These are phyloP conservation scores for Dolichallabes microphthalmus DNA, from an alignment of 2,113 vertebrate genomes.

Conservation along the genomic window DNA sequence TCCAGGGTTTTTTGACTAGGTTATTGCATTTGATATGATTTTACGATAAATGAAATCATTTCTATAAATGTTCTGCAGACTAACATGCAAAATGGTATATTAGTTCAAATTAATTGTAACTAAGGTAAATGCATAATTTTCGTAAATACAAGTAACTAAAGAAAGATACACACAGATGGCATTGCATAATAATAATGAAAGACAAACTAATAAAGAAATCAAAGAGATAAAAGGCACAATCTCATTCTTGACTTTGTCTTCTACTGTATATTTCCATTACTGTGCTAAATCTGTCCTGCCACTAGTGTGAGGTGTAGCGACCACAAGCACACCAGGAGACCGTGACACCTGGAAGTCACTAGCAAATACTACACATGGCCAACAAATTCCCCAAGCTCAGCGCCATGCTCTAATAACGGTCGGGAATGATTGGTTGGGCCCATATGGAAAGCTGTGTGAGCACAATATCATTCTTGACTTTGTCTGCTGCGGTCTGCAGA, in stretches of 20 bases:
- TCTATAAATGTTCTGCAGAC: neutral
- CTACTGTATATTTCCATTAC: neutral
- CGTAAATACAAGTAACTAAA: neutral
- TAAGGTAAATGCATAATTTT: neutral
- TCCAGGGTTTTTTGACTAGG: neutral
- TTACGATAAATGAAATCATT: neutral
- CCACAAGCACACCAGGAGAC: neutral
- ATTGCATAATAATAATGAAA: too few species aligned
- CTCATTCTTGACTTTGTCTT: neutral
- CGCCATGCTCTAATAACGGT: slow-evolving; percentile 21
- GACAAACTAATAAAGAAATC: neutral
- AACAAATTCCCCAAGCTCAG: neutral
- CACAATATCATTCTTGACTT: slow-evolving; percentile 3
- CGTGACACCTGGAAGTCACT: neutral
- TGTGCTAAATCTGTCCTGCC: neutral
- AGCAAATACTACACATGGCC: neutral
- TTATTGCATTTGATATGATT: neutral
- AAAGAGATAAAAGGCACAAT: neutral
- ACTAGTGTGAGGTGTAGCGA: neutral
- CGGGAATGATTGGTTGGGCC: neutral
- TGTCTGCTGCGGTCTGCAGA: slow-evolving; percentile 19
- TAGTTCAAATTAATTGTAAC: neutral
- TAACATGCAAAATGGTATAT: neutral
- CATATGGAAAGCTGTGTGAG: neutral
- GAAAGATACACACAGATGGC: neutral